Evolutionary conservation across 92 coral and sea anemone genomes (phyloP), one percentile per base, ranked within the genome.

Genomic region (Parazoanthus darwini): DNA sequence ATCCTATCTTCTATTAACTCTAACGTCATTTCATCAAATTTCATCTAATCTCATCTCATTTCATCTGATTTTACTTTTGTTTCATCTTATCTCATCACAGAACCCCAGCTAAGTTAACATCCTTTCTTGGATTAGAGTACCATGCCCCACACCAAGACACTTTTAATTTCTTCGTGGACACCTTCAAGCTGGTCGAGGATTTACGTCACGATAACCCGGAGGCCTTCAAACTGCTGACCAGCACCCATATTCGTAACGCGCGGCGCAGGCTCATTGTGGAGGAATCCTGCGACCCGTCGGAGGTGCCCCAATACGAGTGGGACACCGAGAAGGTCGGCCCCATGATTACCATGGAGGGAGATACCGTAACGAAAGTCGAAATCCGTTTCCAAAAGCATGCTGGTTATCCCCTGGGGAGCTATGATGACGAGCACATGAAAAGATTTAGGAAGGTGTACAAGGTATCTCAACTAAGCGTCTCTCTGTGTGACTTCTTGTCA

Each of bases 131-230:
- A 8, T 15, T 78, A 13, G 82, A 46, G 82, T 78, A 78, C 38
- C 7, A 9, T 48, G 82, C 82, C 6, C 82, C 82, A 44, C 18
- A 78, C 16, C 35, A 43, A n/a, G 82, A 78, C 59, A 78, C 82
- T 22, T 20, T 43, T 36, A 78, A 46, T 14, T 78, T 78, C 63
- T 78, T 78, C 11, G 36, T 78, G 44, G 82, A 78, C 9, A 20
- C 63, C 22, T 78, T 78, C 82, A 46, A 78, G 18, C 58, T 78
- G n/a, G 82, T 48, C 15, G 82, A 46, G 33, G 82, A 78, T n/a
- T 23, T 78, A n/a, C 90, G 85, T 48, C 39, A 63, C 1, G 37
- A 59, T 51, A 74, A 87, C 77, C 90, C 90, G 4, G 90, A 78
- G 58, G 82, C 84, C 35, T 87, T 87, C 58, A 42, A 87, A 22